Base-by-base conservation (phyloP, 2,888 invertebrate genomes). In the Calameuta filiformis region DNA sequence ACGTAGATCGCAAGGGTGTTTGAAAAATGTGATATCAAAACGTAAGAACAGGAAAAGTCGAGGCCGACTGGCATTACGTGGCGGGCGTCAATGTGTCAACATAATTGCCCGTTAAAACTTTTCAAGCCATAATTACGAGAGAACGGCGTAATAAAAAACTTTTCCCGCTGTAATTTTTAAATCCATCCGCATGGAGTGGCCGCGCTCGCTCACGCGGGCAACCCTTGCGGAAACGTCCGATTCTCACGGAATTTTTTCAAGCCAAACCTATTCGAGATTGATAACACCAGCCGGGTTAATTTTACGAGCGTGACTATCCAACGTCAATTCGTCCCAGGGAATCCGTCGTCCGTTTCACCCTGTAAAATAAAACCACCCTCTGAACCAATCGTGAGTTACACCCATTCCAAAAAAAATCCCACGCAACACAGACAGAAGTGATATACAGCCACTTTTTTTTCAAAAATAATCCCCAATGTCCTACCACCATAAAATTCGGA, bases 21-120 rank as follows among this genome's bases (percentile, higher is more conserved):
- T 9, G 56, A 56, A 56, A 56, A 56, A 56, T 23, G 23, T 23
- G 23, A 23, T 23, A 23, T 56, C 56, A 56, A 56, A 56, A 23
- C 9, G 56, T 56, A 56, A 56, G 23, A 56, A 2, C 23, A 23
- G 56, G 23, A 23, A 15, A 23, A 9, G 56, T 56, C 56, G 23
- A 6, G 23, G 23, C 56, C 56, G 56, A 69, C 77, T 78, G 69
- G 75, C 79, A 82, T 86, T 81, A 84, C 84, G 81, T 82, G 83
- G 83, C 82, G 75, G 77, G 75, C 74, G 82, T 80, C 84, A 81
- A 86, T 84, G 82, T 80, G 83, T 83, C 82, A 82, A 79, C 80
- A 79, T 82, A 87, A 86, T 86, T 86, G 85, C 84, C 79, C 83
- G 81, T 78, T 77, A 80, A 81, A 85, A 85, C 80, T 83, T 81